Base-by-base conservation (phyloP, 2,113 vertebrate genomes). In the Percina caprodes region DNA sequence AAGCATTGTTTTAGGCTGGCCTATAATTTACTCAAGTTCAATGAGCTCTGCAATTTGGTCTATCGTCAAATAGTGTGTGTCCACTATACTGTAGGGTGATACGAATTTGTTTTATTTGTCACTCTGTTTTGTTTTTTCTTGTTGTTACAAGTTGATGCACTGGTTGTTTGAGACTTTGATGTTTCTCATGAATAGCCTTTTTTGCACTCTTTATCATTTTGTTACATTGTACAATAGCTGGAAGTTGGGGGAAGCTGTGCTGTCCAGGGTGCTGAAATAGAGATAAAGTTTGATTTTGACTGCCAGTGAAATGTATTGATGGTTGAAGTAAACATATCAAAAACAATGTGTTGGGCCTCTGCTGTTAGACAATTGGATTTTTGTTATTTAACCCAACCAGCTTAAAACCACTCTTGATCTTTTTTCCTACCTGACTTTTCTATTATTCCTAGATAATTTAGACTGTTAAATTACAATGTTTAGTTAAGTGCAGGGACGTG, bases 231-330 rank as follows among this genome's bases (percentile, higher is more conserved):
- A 45, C 30, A 33, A 46, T 26, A 42, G 18, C 23, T 63, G 48
- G 30, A 11, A 15, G 39, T 33, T 56, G 39, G 15, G 14, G 67
- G 15, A 24, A 35, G 4, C 24, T 52, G 13, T 83, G 80, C 76
- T 86, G 49, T 83, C 72, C 80, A 80, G 55, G 62, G 76, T 87
- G 67, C 72, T 87, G 85, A 86, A 83, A 51, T 58, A 9, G 12
- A 55, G 62, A 68, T 16, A 55, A 2, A 52, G 15, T 55, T 35
- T 26, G 45, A 70, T 33, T 74, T 23, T 18, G 6, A 39, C 26
- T 14, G 10, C 24, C 10, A 14, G 1, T n/a, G 24, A 69, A 63
- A 45, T 58, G 69, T 68, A 19, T 14, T 49, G 46, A 30, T 45
- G 3, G 46, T 49, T 12, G n/a, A 3, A 71, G 55, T 13, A n/a